Conservation (phyloP, 2,888 invertebrate species). For the Lampropteryx suffumata region DNA sequence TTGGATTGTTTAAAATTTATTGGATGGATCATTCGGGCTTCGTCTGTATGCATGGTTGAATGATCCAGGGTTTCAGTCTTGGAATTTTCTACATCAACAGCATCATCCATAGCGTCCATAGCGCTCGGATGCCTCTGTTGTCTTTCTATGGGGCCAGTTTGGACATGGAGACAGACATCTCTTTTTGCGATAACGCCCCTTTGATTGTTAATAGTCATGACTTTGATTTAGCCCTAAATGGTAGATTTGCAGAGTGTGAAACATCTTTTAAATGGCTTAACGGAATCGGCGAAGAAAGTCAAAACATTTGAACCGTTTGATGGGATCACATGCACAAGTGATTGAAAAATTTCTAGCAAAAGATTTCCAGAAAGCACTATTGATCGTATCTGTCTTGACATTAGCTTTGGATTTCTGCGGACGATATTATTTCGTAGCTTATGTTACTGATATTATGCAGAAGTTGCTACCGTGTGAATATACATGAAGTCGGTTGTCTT, state of each 20-base stretch:
- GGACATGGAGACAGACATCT: constrained; percentile 49
- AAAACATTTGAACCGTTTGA: constrained; percentile 42
- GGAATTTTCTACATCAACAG: no score
- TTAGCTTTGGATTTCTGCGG: constrained; percentile 47
- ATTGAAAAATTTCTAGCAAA: constrained; percentile 32
- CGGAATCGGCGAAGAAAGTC: constrained; percentile 37
- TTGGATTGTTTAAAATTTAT: no score
- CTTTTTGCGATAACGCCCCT: constrained; percentile 30
- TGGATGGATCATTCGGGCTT: no score
- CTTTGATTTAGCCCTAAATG: constrained; percentile 48
- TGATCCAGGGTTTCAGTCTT: no score
- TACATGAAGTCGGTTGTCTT: no score
- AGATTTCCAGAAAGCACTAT: constrained; percentile 46
- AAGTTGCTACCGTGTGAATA: no score
- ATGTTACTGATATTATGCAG: constrained; percentile 46
- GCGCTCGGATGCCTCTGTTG: constrained; percentile 43
- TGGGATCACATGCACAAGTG: constrained; percentile 34
- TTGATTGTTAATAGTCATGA: constrained; percentile 32
- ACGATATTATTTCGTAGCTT: constrained; percentile 45
- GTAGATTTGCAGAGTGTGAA: constrained; percentile 45
- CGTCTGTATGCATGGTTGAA: no score
- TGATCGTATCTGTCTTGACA: constrained; percentile 40
- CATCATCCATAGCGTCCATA: no score
- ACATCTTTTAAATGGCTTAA: constrained; percentile 44
- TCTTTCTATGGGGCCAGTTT: constrained; percentile 41